Conservation (phyloP, 2,113 vertebrate species). For the Ammodytes marinus region DNA sequence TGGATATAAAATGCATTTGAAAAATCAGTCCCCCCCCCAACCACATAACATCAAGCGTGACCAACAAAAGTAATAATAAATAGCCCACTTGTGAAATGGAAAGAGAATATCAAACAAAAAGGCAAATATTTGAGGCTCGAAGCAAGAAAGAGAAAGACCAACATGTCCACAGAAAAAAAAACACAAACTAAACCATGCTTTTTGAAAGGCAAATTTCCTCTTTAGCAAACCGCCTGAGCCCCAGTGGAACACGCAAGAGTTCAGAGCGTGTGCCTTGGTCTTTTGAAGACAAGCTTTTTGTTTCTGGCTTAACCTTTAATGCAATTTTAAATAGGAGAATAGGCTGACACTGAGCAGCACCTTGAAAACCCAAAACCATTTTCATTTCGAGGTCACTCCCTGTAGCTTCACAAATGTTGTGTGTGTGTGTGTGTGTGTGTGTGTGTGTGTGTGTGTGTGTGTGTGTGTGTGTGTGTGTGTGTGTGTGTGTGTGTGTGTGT, state of each 20-base stretch:
- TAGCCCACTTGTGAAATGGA: not conserved
- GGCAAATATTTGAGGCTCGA: not conserved
- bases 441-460: not conserved
- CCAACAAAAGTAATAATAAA: not conserved
- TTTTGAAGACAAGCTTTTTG: conserved; percentile 38
- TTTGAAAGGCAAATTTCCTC: conserved; percentile 7
- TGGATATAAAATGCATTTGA: not conserved
- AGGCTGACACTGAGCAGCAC: conserved; percentile 21
- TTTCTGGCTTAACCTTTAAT: conserved; percentile 16
- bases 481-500: not conserved
- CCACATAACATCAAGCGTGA: not conserved
- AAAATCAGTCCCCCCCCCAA: not conserved
- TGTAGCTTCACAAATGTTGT: conserved; percentile 7
- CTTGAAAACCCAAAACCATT: conserved; percentile 31
- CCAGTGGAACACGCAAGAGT: conserved; percentile 38
- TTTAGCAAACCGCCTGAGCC: conserved; percentile 18
- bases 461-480: not conserved
- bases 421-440: not conserved
- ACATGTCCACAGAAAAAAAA: not conserved
- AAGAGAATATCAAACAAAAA: not conserved
- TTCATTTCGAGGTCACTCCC: not conserved
- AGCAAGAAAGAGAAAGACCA: not conserved
- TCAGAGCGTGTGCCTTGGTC: conserved; percentile 30
- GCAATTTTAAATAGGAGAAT: conserved; percentile 21
- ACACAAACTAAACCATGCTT: not conserved